Conservation (phyloP, 2,888 invertebrate genomes). For the Agonopterix subpropinquella region DNA sequence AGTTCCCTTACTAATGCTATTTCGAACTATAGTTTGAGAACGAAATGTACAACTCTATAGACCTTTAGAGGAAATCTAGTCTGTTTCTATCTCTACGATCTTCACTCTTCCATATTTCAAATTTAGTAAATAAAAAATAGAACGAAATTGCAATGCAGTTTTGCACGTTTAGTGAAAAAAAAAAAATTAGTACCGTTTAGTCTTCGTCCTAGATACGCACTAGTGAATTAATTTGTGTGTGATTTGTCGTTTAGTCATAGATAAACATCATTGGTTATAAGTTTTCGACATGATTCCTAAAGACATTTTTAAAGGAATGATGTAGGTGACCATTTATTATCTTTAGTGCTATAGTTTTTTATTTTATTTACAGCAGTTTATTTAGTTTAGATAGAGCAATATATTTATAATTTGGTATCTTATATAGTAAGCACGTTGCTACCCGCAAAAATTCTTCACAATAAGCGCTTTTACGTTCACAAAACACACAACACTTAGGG, state of each 20-base stretch:
- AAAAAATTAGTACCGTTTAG: constrained; percentile 46
- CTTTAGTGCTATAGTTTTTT: constrained; percentile 7
- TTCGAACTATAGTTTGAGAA: constrained; percentile 1
- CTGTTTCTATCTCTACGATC: constrained; percentile 49
- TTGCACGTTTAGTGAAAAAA: constrained; percentile 60
- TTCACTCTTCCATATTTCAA: constrained; percentile 75
- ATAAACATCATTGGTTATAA: constrained; percentile 29
- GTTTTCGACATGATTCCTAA: constrained; percentile 24
- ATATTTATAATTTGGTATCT: constrained; percentile 14
- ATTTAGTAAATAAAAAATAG: constrained; percentile 32
- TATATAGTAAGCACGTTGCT: constrained; percentile 29
- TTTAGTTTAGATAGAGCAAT: constrained; percentile 18
- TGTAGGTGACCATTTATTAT: constrained; percentile 11
- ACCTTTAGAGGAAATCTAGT: constrained; percentile 40
- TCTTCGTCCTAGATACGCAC: constrained; percentile 48
- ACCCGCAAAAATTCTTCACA: constrained; percentile 11
- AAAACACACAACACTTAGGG: constrained; percentile 27
- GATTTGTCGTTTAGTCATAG: constrained; percentile 41
- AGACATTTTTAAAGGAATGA: constrained; percentile 55
- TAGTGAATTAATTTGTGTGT: constrained; percentile 58
- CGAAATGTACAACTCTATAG: constrained; percentile 21
- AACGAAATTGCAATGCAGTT: constrained; percentile 36
- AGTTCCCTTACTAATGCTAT: too few species aligned
- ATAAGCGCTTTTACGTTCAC: constrained; percentile 31
- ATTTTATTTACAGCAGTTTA: constrained; percentile 19